Evolutionary conservation across 1,140 invertebrate species (phyloP).

Genomic region (Melitaea cinxia): DNA sequence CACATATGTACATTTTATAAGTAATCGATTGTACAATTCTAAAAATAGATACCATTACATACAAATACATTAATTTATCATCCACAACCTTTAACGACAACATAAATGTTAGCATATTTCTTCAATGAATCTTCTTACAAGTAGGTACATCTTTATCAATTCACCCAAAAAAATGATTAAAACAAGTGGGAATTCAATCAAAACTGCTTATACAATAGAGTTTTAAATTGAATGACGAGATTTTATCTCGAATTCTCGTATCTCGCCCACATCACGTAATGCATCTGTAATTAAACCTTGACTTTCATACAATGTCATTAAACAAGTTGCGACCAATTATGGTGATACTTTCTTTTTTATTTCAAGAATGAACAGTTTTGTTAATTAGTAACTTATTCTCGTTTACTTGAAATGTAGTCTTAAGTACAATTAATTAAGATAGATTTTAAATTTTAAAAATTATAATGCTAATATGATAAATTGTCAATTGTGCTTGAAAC

Average conservation of each 20-base stretch:
- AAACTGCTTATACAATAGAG: constrained; percentile 53
- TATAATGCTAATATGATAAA: too few relatives aligned
- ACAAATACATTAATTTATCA: too few relatives aligned
- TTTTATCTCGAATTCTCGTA: constrained; percentile 54
- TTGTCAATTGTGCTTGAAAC: too few relatives aligned
- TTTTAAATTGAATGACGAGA: constrained; percentile 61
- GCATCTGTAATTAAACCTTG: constrained; percentile 10
- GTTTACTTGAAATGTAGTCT: neutral
- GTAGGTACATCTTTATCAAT: too few relatives aligned
- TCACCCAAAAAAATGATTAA: neutral
- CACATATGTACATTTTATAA: too few relatives aligned
- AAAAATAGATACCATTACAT: too few relatives aligned
- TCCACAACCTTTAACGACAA: too few relatives aligned
- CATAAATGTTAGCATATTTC: too few relatives aligned
- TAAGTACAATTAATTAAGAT: neutral
- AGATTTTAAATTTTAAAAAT: neutral
- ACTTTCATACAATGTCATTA: constrained; percentile 19
- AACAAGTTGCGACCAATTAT: constrained; percentile 5
- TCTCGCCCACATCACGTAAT: constrained; percentile 22
- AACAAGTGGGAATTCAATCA: constrained; percentile 46
- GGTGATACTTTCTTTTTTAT: constrained; percentile 3
- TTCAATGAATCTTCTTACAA: too few relatives aligned
- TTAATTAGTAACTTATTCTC: neutral
- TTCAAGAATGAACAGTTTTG: neutral
- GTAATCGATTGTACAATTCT: too few relatives aligned